Base-by-base conservation (phyloP, 2,888 invertebrate genomes). In the Drosophila meridionalis region DNA sequence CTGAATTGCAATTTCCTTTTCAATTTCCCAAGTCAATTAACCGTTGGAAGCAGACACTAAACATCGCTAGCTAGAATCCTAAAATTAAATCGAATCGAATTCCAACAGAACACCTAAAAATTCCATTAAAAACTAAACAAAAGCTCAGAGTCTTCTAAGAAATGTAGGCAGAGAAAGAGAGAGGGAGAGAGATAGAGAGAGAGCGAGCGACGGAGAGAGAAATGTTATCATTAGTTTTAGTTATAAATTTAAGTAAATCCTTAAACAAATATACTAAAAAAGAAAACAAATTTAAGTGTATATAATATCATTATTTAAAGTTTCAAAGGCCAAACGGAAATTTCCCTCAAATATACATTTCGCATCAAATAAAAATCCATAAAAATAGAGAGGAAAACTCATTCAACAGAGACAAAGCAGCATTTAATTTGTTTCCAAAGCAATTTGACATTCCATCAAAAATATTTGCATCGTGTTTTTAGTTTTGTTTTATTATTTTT, bases 181-280 rank as follows among this genome's bases (percentile, higher is more conserved):
- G 28, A 36, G 26, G 26, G 11, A 36, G 12, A 52, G 6, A 32
- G 42, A n/a, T 3, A 40, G 1, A 6, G 12, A 5, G 20, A 7
- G 20, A 45, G 43, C n/a, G 20, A 36, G 61, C 45, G 43, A 11
- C 45, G 40, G 32, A 69, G 59, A 64, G 66, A 53, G 57, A 85
- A 88, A 82, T 79, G 80, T 87, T 87, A 87, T 87, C 87, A 90
- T 89, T 87, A 87, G 87, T 89, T 89, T 82, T 83, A 87, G 70
- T 89, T 90, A 30, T 89, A 87, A 70, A 70, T 71, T 84, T 87
- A 87, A 90, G 87, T 87, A 55, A 63, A 69, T 53, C 52, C 40
- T 52, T 60, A 34, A 59, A 73, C 20, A 76, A 52, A 73, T 68
- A 32, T 28, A 56, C 12, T 20, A 14, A 5, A 28, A 45, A 66